A percentile compares a stretch with the other conserved stretches of the same genome.
phyloP scores from a whole-genome alignment of 1,140 invertebrate species.

The Limonius californicus region DNA sequence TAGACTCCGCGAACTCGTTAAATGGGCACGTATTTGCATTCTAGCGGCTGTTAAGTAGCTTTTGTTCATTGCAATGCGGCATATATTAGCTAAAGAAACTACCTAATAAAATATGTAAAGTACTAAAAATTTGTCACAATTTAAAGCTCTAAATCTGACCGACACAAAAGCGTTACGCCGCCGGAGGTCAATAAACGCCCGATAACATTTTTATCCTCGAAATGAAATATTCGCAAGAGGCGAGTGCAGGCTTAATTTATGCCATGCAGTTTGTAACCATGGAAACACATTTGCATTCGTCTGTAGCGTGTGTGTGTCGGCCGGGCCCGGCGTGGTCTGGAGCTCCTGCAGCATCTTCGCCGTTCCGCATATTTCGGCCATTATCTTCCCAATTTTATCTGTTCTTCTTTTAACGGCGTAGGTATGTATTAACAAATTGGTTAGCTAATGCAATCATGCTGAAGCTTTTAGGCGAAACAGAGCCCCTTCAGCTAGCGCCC shows the following conservation, averaged over 20 bases:
- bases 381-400: constrained; percentile 17
- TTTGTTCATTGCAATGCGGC: background rate
- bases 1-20: no score
- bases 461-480: constrained; percentile 14
- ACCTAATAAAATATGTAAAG: constrained; percentile 10
- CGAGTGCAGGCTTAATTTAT: constrained; percentile 40
- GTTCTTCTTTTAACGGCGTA: background rate
- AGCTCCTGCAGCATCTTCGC: constrained; percentile 23
- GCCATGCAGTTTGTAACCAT: constrained; percentile 39
- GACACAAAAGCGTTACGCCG: constrained; percentile 13
- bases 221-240: constrained; percentile 37
- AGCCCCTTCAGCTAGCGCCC: no score
- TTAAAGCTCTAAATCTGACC: constrained; percentile 5
- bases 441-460: constrained; percentile 23
- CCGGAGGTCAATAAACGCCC: constrained; percentile 30
- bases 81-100: background rate
- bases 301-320: constrained; percentile 21
- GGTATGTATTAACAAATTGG: constrained; percentile 23
- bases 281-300: constrained; percentile 36
- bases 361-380: constrained; percentile 22
- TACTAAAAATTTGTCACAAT: constrained; percentile 15
- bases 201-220: constrained; percentile 35
- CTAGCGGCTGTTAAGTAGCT: no score
- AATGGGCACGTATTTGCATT: no score
- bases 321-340: constrained; percentile 17